Evolutionary conservation across 1,140 invertebrate species (phyloP), one percentile per base, ranked within the genome.

Genomic region (Halesus radiatus): DNA sequence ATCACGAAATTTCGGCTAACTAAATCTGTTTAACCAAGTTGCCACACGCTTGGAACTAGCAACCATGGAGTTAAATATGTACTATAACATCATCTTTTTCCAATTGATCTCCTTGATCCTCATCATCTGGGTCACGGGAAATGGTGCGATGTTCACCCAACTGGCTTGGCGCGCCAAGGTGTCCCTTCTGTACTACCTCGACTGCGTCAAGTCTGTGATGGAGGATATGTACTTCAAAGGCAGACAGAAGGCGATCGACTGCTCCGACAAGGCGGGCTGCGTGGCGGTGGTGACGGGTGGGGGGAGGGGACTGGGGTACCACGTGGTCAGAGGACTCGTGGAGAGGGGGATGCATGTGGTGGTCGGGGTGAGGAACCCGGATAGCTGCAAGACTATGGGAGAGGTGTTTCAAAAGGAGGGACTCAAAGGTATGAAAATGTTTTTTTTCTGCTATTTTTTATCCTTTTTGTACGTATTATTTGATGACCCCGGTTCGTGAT

Each of bases 281-380:
- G 88, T 96, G 62, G 96, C 95, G 58, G 92, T 98, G 80, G 93
- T 98, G 54, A 98, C 97, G 8, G 97, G 97, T 76, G 97, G 96
- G 16, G 93, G 94, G 37, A 88, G 94, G 83, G 97, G 97, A 23
- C 97, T 98, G 84, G 97, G 96, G 15, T 89, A 91, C 18, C 91
- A 94, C 87, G 92, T 97, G 18, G 93, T 96, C 5, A 93, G 93
- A 86, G 93, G 94, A 87, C 88, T 98, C 22, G 86, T 97, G 22
- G 89, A 94, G 84, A 94, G 93, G 85, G 94, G 96, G 81, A 94
- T 97, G 88, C 92, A 93, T 85, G 95, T 98, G 52, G 90, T 98
- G 79, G 94, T 98, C 85, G 96, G 94, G 68, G 95, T 95, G 74
- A 91, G 95, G 84, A 93, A 92, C 85, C 87, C 90, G 4, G 86